Percentiles rank a stretch among this genome's conserved stretches.
Evolutionary conservation across 2,113 vertebrate genomes (phyloP).

Genomic region (Porphyrio hochstetteri): DNA sequence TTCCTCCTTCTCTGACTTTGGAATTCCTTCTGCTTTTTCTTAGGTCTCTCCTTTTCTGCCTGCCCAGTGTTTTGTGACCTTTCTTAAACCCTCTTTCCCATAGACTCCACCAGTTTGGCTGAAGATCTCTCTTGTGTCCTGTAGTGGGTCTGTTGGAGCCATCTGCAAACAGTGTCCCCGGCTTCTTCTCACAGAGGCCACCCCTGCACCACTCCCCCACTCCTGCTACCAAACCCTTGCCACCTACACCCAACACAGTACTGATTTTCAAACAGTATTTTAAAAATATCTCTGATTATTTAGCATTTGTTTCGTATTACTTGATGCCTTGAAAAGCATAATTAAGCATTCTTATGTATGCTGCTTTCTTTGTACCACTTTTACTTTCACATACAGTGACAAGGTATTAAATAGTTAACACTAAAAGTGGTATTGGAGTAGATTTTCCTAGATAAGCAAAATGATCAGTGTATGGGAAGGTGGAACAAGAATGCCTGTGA

Average conservation of each 20-base stretch:
- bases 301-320: neutral
- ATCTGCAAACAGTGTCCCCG: neutral
- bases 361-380: neutral
- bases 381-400: neutral
- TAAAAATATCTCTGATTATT: neutral
- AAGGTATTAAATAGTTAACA: neutral
- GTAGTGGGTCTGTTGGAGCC: neutral
- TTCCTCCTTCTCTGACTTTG: neutral
- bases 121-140: neutral
- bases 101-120: neutral
- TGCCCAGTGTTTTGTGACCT: neutral
- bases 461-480: neutral
- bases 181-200: neutral
- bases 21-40: neutral
- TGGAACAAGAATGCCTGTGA: neutral
- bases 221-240: neutral
- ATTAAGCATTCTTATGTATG: neutral
- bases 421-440: neutral
- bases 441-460: neutral
- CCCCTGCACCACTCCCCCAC: fast-evolving
- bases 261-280: neutral
- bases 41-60: neutral
- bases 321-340: neutral
- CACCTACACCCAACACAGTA: neutral
- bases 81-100: neutral